Percentiles rank a stretch among this genome's conserved stretches.
phyloP scores from a whole-genome alignment of 2,888 invertebrate species.

The Dilophus febrilis region DNA sequence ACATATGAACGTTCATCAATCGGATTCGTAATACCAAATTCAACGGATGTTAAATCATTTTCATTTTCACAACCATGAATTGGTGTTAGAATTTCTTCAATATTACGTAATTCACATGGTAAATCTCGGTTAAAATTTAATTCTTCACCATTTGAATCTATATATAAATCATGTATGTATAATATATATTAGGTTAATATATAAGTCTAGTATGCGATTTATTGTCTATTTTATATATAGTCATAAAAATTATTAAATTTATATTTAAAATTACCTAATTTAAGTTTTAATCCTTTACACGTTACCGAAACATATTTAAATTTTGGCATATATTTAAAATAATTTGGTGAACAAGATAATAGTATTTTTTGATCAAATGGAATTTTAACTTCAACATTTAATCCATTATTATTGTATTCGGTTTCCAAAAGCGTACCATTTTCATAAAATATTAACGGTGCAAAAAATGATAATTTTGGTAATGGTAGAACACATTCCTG shows the following conservation, averaged over 20 bases:
- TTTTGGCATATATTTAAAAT: conserved; percentile 6
- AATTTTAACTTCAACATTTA: conserved; percentile 5
- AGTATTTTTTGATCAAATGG: conserved; percentile 4
- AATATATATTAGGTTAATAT: no score
- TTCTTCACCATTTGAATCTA: conserved; percentile 8
- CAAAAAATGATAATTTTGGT: conserved; percentile 6
- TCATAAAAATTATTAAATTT: no score
- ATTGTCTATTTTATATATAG: no score
- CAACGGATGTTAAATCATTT: conserved; percentile 13
- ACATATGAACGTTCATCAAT: conserved; percentile 11
- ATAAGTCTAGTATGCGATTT: no score
- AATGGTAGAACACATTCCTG: no score
- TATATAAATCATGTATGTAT: background rate
- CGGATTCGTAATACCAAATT: conserved; percentile 18
- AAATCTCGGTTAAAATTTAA: conserved; percentile 5
- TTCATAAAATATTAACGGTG: conserved; percentile 8
- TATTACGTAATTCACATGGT: conserved; percentile 17
- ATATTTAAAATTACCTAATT: no score
- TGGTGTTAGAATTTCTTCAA: conserved; percentile 16
- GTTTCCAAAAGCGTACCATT: conserved; percentile 7
- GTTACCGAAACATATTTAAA: conserved; percentile 4
- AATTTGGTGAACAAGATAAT: conserved; percentile 10
- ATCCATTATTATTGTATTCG: conserved; percentile 3
- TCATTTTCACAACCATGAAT: conserved; percentile 16
- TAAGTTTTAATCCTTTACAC: conserved; percentile 6